phyloP scores from a whole-genome alignment of 2,113 vertebrate species.

The Pelmatolapia mariae region DNA sequence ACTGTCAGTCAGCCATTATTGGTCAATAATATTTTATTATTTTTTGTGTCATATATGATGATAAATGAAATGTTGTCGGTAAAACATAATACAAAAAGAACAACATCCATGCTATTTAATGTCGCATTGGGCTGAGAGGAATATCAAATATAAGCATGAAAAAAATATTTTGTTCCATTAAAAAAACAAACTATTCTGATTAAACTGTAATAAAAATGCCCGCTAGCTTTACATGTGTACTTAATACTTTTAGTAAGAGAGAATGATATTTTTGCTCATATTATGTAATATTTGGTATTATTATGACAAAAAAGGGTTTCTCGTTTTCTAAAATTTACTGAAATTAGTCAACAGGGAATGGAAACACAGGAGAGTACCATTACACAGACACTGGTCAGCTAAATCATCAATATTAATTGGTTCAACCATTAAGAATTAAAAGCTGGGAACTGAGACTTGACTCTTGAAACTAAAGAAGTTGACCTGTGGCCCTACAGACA shows the following conservation, averaged over 20 bases:
- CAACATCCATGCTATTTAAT: neutral
- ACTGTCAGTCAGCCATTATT: neutral
- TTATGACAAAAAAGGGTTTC: neutral
- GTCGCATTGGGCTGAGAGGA: neutral
- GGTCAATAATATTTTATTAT: neutral
- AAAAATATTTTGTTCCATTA: neutral
- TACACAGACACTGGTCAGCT: slow-evolving; percentile 35
- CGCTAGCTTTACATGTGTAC: neutral
- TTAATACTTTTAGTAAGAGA: neutral
- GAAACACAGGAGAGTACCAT: slow-evolving; percentile 28
- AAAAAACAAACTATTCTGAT: neutral
- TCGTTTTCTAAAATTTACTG: neutral
- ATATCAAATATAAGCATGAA: neutral
- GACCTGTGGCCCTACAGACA: slow-evolving; percentile 20
- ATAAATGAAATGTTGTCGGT: neutral
- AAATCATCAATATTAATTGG: slow-evolving; percentile 51
- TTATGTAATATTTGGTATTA: neutral
- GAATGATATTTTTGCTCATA: neutral
- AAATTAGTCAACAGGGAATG: slow-evolving; percentile 9
- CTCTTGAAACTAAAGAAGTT: slow-evolving; percentile 55
- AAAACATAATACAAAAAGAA: neutral
- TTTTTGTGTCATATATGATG: neutral
- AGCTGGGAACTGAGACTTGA: slow-evolving; percentile 50
- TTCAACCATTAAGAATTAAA: slow-evolving; percentile 58
- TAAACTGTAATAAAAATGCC: neutral